A percentile compares a stretch with the other conserved stretches of the same genome.
Conservation (phyloP, 2,113 vertebrate species). For the Myocastor coypus region DNA sequence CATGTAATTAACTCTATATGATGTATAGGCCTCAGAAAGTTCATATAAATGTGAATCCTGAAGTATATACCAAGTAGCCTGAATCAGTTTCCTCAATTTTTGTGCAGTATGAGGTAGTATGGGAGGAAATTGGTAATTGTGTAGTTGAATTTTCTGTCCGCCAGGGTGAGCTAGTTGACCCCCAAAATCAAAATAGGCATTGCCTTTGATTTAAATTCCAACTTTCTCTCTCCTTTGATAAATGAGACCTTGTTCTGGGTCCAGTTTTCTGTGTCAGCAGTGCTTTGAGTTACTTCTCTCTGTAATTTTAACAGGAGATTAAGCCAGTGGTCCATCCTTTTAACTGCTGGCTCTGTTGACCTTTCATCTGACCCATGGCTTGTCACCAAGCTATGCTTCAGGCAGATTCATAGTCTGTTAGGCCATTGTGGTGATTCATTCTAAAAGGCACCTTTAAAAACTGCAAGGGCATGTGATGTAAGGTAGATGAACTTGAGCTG, state of each 20-base stretch:
- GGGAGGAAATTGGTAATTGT: neutral
- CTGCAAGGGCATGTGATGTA: neutral
- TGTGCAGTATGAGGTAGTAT: neutral
- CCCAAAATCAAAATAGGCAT: slow-evolving; percentile 47
- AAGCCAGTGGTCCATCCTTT: neutral
- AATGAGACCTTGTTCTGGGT: neutral
- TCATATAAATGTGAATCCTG: neutral
- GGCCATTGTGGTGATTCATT: slow-evolving; percentile 11
- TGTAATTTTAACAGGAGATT: slow-evolving; percentile 29
- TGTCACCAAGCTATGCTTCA: neutral
- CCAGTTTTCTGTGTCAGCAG: slow-evolving; percentile 13
- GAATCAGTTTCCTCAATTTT: neutral
- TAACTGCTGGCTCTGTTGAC: neutral
- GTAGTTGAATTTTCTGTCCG: slow-evolving; percentile 64
- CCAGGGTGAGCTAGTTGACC: slow-evolving; percentile 77
- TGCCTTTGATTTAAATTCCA: slow-evolving; percentile 48
- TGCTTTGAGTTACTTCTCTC: slow-evolving; percentile 25
- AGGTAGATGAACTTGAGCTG: slow-evolving; percentile 8
- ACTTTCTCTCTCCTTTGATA: slow-evolving; percentile 25
- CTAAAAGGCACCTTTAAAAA: slow-evolving; percentile 56
- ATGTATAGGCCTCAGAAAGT: neutral
- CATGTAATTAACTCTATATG: neutral
- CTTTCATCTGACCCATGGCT: neutral
- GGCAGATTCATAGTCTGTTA: neutral
- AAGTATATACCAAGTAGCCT: neutral